Evolutionary conservation across 1,140 invertebrate genomes (phyloP).

Genomic region (Drosophila nigrodunni): DNA sequence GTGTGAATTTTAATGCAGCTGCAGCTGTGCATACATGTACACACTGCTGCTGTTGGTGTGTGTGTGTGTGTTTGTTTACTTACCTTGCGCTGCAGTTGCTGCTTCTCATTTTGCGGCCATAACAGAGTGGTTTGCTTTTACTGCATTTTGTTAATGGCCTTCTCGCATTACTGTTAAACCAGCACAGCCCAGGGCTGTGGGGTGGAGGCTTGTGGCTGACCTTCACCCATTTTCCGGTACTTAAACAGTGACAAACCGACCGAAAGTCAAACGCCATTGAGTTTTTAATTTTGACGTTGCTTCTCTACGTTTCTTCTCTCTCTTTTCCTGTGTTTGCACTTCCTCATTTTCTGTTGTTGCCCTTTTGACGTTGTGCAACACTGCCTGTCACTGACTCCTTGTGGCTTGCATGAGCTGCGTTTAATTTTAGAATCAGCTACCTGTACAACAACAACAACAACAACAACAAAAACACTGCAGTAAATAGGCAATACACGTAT

Average conservation of each 20-base stretch:
- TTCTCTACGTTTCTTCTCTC: neutral
- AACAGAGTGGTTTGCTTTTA: constrained; percentile 3
- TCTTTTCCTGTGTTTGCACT: neutral
- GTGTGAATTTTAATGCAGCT: neutral
- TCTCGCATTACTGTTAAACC: constrained; percentile 25
- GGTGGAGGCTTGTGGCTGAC: constrained; percentile 42
- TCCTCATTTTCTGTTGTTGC: neutral
- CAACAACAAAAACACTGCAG: neutral
- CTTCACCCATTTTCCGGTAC: constrained; percentile 74
- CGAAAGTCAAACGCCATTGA: constrained; percentile 60
- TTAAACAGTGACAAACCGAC: constrained; percentile 58
- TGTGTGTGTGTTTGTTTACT: constrained; percentile 46
- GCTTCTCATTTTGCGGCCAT: constrained; percentile 47
- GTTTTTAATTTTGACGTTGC: constrained; percentile 12
- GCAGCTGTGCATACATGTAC: neutral
- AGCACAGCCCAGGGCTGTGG: neutral
- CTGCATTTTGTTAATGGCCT: constrained; percentile 67
- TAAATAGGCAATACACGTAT: neutral
- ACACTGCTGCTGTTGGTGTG: constrained; percentile 9
- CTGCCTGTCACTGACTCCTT: neutral
- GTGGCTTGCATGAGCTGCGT: neutral
- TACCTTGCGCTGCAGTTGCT: constrained; percentile 54
- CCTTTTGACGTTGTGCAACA: constrained; percentile 1
- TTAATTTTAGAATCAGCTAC: constrained; percentile 15
- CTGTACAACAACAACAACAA: neutral